phyloP scores from a whole-genome alignment of 2,113 vertebrate species.

The Callithrix jacchus region DNA sequence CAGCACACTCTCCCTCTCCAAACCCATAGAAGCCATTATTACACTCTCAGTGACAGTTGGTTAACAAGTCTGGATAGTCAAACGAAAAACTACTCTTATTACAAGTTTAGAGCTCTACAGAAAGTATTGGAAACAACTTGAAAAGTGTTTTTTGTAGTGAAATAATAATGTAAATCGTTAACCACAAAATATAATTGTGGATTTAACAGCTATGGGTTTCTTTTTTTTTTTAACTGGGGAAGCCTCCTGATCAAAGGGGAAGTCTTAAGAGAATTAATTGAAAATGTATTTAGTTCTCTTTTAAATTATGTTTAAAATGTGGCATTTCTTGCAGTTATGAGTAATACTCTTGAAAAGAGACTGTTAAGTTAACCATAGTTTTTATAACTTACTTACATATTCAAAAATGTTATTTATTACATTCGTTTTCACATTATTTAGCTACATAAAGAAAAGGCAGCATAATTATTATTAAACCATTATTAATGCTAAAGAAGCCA shows the following conservation, averaged over 20 bases:
- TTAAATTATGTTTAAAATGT: neutral
- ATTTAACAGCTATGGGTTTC: neutral
- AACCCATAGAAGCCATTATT: neutral
- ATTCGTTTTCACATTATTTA: neutral
- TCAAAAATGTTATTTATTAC: neutral
- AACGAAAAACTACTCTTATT: slow-evolving; percentile 24
- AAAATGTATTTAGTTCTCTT: neutral
- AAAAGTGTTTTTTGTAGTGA: neutral
- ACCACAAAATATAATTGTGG: neutral
- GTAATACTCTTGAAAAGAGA: neutral
- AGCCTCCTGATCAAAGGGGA: neutral
- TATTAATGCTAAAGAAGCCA: neutral
- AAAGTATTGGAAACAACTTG: neutral
- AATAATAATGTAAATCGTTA: neutral
- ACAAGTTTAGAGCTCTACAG: neutral
- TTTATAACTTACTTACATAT: neutral
- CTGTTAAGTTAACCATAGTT: neutral
- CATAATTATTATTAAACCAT: neutral
- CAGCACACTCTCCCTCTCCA: slow-evolving; percentile 37
- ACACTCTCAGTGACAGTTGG: neutral
- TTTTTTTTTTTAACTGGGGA: neutral
- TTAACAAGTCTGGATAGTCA: slow-evolving; percentile 45
- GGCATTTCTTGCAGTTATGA: neutral
- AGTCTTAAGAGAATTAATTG: neutral
- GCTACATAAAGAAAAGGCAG: neutral